A percentile compares a stretch with the other conserved stretches of the same genome.
These are phyloP conservation scores for Mus spicilegus DNA, from an alignment of 2,113 vertebrate species.

Conservation along the genomic window DNA sequence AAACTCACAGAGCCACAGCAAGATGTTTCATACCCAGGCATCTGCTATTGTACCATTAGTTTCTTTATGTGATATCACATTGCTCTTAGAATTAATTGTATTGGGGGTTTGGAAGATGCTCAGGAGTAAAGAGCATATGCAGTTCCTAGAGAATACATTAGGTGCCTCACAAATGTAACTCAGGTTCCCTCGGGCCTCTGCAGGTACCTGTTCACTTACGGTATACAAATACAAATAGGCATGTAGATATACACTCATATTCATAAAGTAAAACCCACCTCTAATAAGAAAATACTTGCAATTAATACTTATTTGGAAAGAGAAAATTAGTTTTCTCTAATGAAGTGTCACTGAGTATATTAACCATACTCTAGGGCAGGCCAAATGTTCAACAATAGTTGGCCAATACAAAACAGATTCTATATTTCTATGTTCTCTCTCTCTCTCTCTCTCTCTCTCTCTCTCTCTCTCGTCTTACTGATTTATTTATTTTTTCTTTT, in stretches of 20 bases:
- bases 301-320: background rate
- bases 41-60: background rate
- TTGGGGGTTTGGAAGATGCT: background rate
- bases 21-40: background rate
- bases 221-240: background rate
- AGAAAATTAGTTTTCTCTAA: background rate
- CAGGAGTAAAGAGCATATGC: background rate
- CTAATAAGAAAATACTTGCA: background rate
- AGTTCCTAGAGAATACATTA: background rate
- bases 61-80: slow-evolving; percentile 6
- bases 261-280: background rate
- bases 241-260: background rate
- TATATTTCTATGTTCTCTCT: background rate
- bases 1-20: background rate
- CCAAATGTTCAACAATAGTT: background rate
- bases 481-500: background rate
- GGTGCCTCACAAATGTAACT: background rate
- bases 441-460: accelerated
- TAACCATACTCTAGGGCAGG: too few species aligned
- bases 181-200: background rate
- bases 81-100: background rate
- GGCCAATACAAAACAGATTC: background rate
- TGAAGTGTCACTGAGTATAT: background rate
- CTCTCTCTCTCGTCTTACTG: background rate
- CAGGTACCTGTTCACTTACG: background rate